These are phyloP conservation scores for Drosophila parvula DNA, from an alignment of 1,140 invertebrate genomes.

Conservation along the genomic window DNA sequence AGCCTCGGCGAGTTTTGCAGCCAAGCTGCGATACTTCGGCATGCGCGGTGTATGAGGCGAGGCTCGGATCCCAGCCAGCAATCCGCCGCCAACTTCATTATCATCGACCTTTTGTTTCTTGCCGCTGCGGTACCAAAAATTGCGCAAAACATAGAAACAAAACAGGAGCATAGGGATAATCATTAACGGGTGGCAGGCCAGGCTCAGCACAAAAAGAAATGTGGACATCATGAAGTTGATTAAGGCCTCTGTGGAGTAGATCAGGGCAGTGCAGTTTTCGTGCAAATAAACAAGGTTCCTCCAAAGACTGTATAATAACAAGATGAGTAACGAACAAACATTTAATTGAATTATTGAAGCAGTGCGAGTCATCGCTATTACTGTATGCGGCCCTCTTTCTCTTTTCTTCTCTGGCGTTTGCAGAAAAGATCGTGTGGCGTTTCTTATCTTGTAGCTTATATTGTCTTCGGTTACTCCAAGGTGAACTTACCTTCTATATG, in stretches of 20 bases:
- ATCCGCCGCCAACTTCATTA: not conserved
- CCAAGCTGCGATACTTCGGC: slow-evolving; percentile 33
- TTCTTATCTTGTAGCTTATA: too few species aligned
- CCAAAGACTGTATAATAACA: not conserved
- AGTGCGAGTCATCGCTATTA: too few species aligned
- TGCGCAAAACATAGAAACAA: slow-evolving; percentile 28
- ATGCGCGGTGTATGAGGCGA: slow-evolving; percentile 45
- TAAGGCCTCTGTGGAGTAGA: slow-evolving; percentile 31
- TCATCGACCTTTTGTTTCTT: not conserved
- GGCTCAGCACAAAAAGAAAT: slow-evolving; percentile 37
- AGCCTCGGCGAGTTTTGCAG: slow-evolving; percentile 16
- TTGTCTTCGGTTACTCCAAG: not conserved
- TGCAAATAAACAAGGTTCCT: not conserved
- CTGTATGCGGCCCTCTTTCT: too few species aligned
- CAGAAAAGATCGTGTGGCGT: too few species aligned
- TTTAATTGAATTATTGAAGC: too few species aligned
- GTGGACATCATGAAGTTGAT: slow-evolving; percentile 65
- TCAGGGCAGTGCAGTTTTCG: not conserved
- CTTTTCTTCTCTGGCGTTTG: too few species aligned
- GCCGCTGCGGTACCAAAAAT: slow-evolving; percentile 31
- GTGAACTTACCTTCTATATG: slow-evolving; percentile 53
- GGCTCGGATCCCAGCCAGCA: not conserved
- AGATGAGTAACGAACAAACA: not conserved
- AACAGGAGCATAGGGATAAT: slow-evolving; percentile 44
- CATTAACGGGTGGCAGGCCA: slow-evolving; percentile 63